These are phyloP conservation scores for Iselma pallidipennis DNA, from an alignment of 2,888 invertebrate species.

Conservation along the genomic window DNA sequence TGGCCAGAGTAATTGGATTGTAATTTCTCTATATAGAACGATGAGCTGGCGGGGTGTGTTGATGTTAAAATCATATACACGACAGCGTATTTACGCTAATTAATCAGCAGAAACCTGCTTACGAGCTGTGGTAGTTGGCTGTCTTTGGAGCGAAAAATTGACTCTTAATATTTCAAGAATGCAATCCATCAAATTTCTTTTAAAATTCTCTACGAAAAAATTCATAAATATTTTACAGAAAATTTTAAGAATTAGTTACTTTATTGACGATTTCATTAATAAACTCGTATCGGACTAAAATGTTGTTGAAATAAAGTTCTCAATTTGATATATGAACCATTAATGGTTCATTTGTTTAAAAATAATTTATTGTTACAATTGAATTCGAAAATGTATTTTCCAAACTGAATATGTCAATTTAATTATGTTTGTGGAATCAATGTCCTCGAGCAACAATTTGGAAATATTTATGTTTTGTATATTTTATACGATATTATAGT, in stretches of 20 bases:
- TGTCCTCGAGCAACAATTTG: not conserved
- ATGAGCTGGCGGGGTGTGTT: constrained; percentile 14
- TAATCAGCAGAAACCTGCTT: constrained; percentile 20
- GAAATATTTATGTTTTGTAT: not conserved
- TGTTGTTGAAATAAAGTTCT: not conserved
- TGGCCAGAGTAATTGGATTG: constrained; percentile 25
- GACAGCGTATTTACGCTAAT: constrained; percentile 13
- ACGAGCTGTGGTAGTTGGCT: too few species aligned
- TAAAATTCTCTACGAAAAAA: too few species aligned
- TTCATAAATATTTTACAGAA: too few species aligned
- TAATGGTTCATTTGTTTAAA: not conserved
- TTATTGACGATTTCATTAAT: not conserved
- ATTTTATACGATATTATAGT: not conserved
- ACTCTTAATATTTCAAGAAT: too few species aligned
- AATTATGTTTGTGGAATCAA: constrained; percentile 1
- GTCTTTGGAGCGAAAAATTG: too few species aligned
- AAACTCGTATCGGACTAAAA: not conserved
- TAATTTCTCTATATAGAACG: constrained; percentile 23
- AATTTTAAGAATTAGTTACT: too few species aligned
- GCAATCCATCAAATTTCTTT: too few species aligned
- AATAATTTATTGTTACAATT: not conserved
- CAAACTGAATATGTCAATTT: not conserved
- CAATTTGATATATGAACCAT: not conserved
- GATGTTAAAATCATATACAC: constrained; percentile 19
- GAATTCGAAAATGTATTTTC: not conserved